These are phyloP conservation scores for Aurelia sp. DNA, from an alignment of 30 jellyfish, hydroid and myxozoan species.

Conservation along the genomic window DNA sequence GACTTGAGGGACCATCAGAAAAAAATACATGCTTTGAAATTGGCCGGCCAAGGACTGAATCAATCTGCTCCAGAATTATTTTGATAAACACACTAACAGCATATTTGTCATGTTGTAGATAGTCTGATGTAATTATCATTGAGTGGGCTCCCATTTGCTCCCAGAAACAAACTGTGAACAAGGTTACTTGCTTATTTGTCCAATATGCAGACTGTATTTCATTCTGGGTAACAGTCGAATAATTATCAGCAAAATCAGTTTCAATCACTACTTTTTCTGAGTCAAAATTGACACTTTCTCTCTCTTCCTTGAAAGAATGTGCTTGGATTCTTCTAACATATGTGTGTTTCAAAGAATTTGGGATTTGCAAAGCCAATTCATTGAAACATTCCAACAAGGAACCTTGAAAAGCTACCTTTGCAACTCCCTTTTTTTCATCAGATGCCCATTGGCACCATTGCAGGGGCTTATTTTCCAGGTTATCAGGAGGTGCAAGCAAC, in stretches of 20 bases:
- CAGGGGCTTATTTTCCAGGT: slow-evolving; percentile 16
- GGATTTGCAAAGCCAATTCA: slow-evolving; percentile 6
- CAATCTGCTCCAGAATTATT: slow-evolving; percentile 5
- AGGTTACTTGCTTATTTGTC: slow-evolving; percentile 7
- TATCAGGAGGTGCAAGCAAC: slow-evolving; percentile 9
- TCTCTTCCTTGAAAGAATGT: slow-evolving; percentile 2
- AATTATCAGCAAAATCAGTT: slow-evolving; percentile 3
- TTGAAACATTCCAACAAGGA: slow-evolving; percentile 11
- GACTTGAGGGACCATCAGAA: slow-evolving; percentile 18
- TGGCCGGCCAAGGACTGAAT: slow-evolving; percentile 16
- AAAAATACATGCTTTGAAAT: slow-evolving; percentile 3
- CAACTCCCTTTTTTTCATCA: slow-evolving; percentile 8
- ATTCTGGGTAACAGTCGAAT: slow-evolving; percentile 9
- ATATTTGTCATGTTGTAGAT: slow-evolving; percentile 8
- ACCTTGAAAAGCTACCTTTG: background rate
- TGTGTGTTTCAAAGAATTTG: slow-evolving; percentile 7
- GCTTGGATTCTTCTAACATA: slow-evolving; percentile 6
- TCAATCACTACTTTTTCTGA: slow-evolving; percentile 10
- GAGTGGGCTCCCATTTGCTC: slow-evolving; percentile 18
- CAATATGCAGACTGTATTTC: slow-evolving; percentile 17
- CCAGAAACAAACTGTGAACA: slow-evolving; percentile 13
- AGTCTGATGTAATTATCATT: slow-evolving; percentile 9
- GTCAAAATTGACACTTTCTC: slow-evolving; percentile 12
- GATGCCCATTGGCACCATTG: slow-evolving; percentile 10
- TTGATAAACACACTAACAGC: slow-evolving; percentile 7